Evolutionary conservation across 2,888 invertebrate species (phyloP).

Genomic region (Diaphora mendica): DNA sequence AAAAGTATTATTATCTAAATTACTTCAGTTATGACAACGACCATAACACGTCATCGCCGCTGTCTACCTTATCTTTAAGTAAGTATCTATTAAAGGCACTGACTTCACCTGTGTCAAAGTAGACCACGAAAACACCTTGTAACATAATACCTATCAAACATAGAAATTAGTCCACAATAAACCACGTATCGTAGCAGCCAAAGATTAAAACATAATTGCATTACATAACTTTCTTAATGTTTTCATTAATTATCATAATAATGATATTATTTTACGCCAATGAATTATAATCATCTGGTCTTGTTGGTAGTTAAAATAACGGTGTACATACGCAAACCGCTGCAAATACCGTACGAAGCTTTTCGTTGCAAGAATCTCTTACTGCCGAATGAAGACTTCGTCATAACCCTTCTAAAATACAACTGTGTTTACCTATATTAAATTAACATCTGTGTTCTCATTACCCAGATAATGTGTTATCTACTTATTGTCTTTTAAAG

Average conservation of each 20-base stretch:
- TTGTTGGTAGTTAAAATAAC: conserved; percentile 74
- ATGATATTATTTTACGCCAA: conserved; percentile 27
- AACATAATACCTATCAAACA: conserved; percentile 4
- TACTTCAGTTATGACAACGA: conserved; percentile 21
- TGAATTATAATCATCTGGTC: conserved; percentile 55
- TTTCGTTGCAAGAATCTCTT: conserved; percentile 55
- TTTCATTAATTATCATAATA: conserved; percentile 27
- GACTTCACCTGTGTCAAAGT: conserved; percentile 60
- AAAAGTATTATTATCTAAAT: conserved; percentile 27
- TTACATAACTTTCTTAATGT: conserved; percentile 18
- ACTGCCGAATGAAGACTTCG: conserved; percentile 55
- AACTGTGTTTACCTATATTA: conserved; percentile 37
- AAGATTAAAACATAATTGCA: conserved; percentile 31
- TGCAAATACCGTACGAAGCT: conserved; percentile 79
- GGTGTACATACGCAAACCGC: conserved; percentile 74
- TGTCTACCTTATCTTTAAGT: conserved; percentile 44
- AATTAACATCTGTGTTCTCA: conserved; percentile 59
- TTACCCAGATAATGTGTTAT: conserved; percentile 46
- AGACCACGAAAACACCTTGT: conserved; percentile 47
- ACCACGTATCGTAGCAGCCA: conserved; percentile 6
- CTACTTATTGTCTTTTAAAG: conserved; percentile 40
- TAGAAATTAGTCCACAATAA: conserved; percentile 15
- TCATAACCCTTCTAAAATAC: conserved; percentile 28
- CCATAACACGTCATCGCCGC: conserved; percentile 31
- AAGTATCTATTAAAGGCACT: conserved; percentile 54